Conservation (phyloP, 2,113 vertebrate genomes). For the Erythrolamprus reginae region DNA sequence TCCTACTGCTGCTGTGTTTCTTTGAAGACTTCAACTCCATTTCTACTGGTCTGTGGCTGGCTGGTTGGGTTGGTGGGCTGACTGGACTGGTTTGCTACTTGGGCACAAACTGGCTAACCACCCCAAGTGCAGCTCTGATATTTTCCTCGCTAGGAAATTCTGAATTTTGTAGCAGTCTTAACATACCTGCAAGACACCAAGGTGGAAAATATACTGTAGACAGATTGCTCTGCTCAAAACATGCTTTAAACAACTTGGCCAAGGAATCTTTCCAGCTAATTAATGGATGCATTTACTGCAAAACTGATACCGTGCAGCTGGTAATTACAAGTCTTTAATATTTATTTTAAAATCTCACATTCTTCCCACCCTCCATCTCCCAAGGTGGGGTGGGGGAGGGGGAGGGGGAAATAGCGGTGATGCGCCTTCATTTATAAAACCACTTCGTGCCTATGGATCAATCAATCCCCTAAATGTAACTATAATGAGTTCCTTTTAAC, state of each 20-base stretch:
- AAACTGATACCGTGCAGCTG: conserved; percentile 32
- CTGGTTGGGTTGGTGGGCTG: no score
- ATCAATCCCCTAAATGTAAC: conserved; percentile 55
- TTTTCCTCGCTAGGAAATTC: background rate
- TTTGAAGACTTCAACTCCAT: no score
- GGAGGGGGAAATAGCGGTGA: conserved; percentile 40
- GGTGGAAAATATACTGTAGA: background rate
- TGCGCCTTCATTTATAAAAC: conserved; percentile 53
- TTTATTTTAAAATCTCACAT: conserved; percentile 43
- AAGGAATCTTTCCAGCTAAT: background rate
- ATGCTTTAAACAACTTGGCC: background rate
- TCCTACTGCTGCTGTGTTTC: no score
- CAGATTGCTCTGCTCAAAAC: fast-evolving
- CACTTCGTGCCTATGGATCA: conserved; percentile 58
- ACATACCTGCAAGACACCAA: background rate
- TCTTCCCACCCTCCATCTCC: background rate
- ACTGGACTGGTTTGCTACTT: no score
- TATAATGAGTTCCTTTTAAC: conserved; percentile 68
- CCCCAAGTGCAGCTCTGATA: no score
- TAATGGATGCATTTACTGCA: background rate
- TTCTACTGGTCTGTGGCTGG: no score
- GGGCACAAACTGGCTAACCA: no score
- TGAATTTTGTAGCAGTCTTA: background rate
- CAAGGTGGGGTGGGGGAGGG: background rate
- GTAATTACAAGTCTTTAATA: conserved; percentile 34